Conservation (phyloP, 2,113 vertebrate species). For the Tamias sibiricus region DNA sequence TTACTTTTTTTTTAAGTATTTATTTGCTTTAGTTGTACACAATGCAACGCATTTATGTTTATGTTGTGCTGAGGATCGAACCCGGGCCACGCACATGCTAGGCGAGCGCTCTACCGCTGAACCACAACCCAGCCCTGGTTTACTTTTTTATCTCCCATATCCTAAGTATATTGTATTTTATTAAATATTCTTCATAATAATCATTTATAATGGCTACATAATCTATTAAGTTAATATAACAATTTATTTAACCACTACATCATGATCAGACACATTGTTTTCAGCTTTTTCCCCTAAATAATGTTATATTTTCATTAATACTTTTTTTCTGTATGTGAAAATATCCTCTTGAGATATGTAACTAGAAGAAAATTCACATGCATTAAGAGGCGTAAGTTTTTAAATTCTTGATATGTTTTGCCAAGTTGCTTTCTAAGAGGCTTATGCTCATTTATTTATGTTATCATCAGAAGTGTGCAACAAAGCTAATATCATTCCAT, state of each 20-base stretch:
- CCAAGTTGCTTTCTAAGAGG: neutral
- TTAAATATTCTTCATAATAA: conserved; percentile 26
- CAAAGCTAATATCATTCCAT: neutral
- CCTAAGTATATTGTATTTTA: conserved; percentile 3
- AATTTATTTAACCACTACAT: neutral
- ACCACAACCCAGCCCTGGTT: too few species aligned
- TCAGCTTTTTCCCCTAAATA: conserved; percentile 11
- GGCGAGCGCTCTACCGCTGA: too few species aligned
- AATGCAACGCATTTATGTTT: too few species aligned
- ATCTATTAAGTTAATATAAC: neutral
- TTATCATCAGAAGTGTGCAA: neutral
- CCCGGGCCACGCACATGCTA: too few species aligned
- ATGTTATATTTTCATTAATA: conserved; percentile 17
- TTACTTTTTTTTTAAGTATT: too few species aligned
- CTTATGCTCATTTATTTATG: neutral
- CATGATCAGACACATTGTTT: neutral
- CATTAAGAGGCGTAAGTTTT: neutral
- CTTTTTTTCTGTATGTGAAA: conserved; percentile 3
- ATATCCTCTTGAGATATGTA: neutral
- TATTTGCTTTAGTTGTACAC: too few species aligned
- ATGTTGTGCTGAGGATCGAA: too few species aligned
- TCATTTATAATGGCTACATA: conserved; percentile 1
- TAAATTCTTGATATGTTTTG: neutral
- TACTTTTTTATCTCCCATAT: neutral
- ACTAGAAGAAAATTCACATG: neutral